These are phyloP conservation scores for Apotomis turbidana DNA, from an alignment of 2,888 invertebrate species.

Conservation along the genomic window DNA sequence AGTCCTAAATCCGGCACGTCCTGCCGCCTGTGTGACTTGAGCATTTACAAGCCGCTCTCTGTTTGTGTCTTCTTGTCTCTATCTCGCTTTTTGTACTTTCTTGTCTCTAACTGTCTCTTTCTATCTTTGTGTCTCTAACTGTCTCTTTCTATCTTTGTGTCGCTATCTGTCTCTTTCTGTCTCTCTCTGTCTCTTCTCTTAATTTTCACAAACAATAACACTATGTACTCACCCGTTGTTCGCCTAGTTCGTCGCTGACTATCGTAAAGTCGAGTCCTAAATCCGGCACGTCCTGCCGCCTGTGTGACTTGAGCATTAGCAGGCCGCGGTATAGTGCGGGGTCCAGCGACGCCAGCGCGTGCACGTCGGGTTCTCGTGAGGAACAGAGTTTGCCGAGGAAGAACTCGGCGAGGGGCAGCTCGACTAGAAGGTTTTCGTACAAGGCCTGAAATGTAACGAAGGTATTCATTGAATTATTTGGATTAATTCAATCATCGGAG, in stretches of 20 bases:
- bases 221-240: slow-evolving; percentile 86
- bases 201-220: too few species aligned
- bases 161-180: too few species aligned
- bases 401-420: slow-evolving; percentile 97
- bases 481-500: too few species aligned
- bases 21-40: slow-evolving; percentile 91
- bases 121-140: too few species aligned
- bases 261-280: slow-evolving; percentile 97
- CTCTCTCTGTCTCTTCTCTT: too few species aligned
- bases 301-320: slow-evolving; percentile 92
- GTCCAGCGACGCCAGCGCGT: slow-evolving; percentile 96
- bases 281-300: slow-evolving; percentile 92
- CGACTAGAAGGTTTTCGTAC: slow-evolving; percentile 97
- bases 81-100: too few species aligned
- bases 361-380: slow-evolving; percentile 93
- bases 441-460: slow-evolving; percentile 85
- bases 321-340: slow-evolving; percentile 96
- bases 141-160: too few species aligned
- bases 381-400: slow-evolving; percentile 89
- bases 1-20: slow-evolving; percentile 95
- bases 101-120: too few species aligned
- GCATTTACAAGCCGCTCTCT: slow-evolving; percentile 65
- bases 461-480: neutral
- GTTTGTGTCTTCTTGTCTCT: too few species aligned
- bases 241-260: slow-evolving; percentile 94